A percentile compares a stretch with the other conserved stretches of the same genome.
phyloP scores from a whole-genome alignment of 1,140 invertebrate species.

The Chionoecetes opilio region DNA sequence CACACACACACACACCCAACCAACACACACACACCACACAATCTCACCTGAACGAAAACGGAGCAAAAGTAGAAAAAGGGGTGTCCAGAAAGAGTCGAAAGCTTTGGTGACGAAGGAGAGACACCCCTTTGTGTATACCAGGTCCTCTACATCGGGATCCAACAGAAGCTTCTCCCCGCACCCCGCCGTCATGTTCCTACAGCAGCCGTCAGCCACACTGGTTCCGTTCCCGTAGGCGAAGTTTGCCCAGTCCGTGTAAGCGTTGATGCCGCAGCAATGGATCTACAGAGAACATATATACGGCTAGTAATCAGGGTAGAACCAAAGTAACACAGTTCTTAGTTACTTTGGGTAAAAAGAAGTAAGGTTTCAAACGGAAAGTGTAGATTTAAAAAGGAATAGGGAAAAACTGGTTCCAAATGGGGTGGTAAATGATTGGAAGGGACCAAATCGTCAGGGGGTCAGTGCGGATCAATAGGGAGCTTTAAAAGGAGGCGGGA shows the following conservation, averaged over 20 bases:
- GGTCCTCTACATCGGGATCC: background rate
- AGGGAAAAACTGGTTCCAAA: no score
- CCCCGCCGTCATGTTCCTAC: constrained; percentile 22
- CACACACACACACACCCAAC: no score
- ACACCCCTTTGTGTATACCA: constrained; percentile 45
- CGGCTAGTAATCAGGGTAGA: no score
- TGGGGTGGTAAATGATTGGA: no score
- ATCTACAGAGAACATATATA: background rate
- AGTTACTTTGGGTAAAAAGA: no score
- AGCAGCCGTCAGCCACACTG: constrained; percentile 64
- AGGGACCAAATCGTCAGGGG: no score
- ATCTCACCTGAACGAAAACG: constrained; percentile 46
- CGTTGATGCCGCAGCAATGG: constrained; percentile 56
- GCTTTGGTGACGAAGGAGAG: constrained; percentile 44
- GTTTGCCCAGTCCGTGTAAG: constrained; percentile 54
- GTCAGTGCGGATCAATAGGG: no score
- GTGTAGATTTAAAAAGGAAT: no score
- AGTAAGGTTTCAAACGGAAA: background rate
- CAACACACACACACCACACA: no score
- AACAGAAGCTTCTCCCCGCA: background rate
- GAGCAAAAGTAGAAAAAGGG: constrained; percentile 40
- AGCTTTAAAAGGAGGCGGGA: no score
- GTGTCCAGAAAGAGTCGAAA: background rate
- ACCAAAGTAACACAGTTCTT: no score
- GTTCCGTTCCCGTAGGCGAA: background rate